Base-by-base conservation (phyloP, 2,113 vertebrate species). In the Zootoca vivipara region DNA sequence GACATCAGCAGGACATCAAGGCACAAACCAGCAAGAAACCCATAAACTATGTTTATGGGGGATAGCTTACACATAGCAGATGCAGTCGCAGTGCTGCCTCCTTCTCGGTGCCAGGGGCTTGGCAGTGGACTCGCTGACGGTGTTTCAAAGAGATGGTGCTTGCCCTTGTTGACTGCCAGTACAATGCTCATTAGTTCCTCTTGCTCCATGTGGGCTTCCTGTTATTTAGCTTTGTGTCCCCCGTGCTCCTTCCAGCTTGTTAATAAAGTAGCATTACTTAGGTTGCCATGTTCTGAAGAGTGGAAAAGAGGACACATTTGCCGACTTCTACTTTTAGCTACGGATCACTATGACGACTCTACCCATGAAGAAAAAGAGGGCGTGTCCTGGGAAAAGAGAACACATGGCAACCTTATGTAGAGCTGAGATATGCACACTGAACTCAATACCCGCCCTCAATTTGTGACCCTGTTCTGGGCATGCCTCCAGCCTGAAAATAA, bases 1-100 rank as follows among this genome's bases (percentile, higher is more conserved):
- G 70, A 82, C 88, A 85, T 86, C 83, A 85, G 78, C 70, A 89
- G 87, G 82, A 26, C 1, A 26, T 24, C 28, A 82, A 46, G 80
- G 52, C 58, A 64, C 58, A 83, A 85, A 64, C 10, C 38, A 6
- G 2, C 20, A 78, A 89, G 58, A 79, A 56, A 40, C 0, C 28
- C 40, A 82, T 52, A 81, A 40, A 35, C 70, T 75, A 85, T 33
- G 74, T 56, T 3, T 1, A 9, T 87, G 20, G 30, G 24, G 78
- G 89, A 1, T 85, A 78, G 28, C n/a, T 85, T 65, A 82, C 69
- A 18, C 62, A 13, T 15, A 67, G n/a, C 65, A 91, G 24, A 33
- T 88, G 81, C 84, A 26, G 26, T 79, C 5, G 73, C 10, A 83
- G 3, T 38, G 5, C 72, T 82, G 70, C 3, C 16, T 75, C 33